Evolutionary conservation across 2,797 vertebrate genomes (phyloP), one percentile per base, ranked within the genome.

Genomic region (Crossoptilon crossoptilon): DNA sequence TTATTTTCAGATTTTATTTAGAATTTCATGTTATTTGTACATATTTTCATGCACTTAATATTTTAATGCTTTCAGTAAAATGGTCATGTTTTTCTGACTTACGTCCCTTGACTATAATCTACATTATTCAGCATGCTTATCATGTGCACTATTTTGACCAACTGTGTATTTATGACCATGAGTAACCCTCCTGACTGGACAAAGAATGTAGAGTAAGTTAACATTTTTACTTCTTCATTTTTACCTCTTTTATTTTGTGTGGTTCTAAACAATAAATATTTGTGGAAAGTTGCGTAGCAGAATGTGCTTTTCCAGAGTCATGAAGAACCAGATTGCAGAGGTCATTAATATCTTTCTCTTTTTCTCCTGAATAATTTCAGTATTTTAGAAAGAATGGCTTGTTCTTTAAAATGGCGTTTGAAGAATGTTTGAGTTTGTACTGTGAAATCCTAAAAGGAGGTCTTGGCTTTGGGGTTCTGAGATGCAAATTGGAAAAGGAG

Each of bases 91-190:
- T 83, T 60, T 60, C 43, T 93, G 27, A 60, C 14, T 66, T 91
- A 78, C 64, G 48, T 97, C 98, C 98, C 99, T 99, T 99, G 97
- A 99, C 99, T 90, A 44, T 79, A 73, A 51, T 24, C 91, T 97
- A 99, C 97, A 94, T 98, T 99, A 98, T 99, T 99, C 97, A 99
- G 94, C 97, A 97, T 98, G 97, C 97, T 99, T 85, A 99, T 99
- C 96, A 99, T 99, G 99, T 99, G 98, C 97, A 99, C 99, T 95
- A 99, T 99, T 98, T 94, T 99, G 97, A 98, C 98, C 97, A 99
- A 99, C 98, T 99, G 99, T 96, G 98, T 96, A 93, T 98, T 99
- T 96, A 99, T 99, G 99, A 99, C 99, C 49, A 84, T 97, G 96
- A 97, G 75, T 93, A 84, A 97, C 24, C 96, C 96, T 31, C 98